phyloP scores from a whole-genome alignment of 1,140 invertebrate genomes.

The Magallana angulata region DNA sequence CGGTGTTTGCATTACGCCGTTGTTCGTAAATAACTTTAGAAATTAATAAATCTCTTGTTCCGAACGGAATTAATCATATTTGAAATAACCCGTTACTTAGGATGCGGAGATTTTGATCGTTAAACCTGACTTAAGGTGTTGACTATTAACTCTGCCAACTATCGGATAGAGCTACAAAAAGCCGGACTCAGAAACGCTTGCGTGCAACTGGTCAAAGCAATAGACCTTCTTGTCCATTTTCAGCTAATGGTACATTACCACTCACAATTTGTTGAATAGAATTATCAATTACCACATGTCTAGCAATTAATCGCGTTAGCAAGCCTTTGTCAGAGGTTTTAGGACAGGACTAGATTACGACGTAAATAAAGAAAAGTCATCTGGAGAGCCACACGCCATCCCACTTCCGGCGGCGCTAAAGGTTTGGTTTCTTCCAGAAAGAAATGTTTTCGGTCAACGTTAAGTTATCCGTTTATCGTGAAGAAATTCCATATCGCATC shows the following conservation, averaged over 20 bases:
- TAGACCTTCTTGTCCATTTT: background rate
- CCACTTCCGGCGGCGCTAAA: no score
- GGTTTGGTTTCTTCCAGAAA: no score
- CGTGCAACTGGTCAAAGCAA: background rate
- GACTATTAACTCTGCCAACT: background rate
- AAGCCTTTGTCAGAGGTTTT: background rate
- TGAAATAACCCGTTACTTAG: background rate
- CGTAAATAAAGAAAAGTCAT: background rate
- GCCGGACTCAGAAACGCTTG: background rate
- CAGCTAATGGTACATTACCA: slow-evolving; percentile 17
- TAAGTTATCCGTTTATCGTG: no score
- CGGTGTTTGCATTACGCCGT: slow-evolving; percentile 1
- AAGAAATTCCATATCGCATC: no score
- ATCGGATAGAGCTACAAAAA: background rate
- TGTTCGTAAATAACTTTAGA: slow-evolving; percentile 20
- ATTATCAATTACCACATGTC: background rate
- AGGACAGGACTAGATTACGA: slow-evolving; percentile 10
- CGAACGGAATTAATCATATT: background rate
- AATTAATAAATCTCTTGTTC: slow-evolving; percentile 20
- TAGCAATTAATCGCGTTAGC: slow-evolving; percentile 29
- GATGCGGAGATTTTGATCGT: slow-evolving; percentile 12
- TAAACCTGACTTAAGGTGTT: slow-evolving; percentile 1
- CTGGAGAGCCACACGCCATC: background rate
- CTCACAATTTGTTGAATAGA: background rate
- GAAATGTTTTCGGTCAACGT: no score